A percentile compares a stretch with the other conserved stretches of the same genome.
These are phyloP conservation scores for Lithophane semibrunnea DNA, from an alignment of 2,888 invertebrate genomes.

Conservation along the genomic window DNA sequence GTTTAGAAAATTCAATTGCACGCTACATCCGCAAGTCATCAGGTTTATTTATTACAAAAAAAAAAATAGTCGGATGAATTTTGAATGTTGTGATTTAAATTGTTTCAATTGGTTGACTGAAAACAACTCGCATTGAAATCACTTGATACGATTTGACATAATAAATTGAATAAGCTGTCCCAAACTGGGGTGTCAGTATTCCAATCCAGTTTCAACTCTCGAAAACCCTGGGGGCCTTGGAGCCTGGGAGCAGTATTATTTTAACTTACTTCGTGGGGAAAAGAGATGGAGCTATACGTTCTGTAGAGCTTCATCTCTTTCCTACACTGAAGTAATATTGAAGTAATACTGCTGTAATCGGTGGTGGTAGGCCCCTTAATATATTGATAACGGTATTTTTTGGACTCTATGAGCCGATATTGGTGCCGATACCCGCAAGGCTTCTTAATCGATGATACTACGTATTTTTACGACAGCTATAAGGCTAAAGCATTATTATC, in stretches of 20 bases:
- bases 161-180: slow-evolving; percentile 13
- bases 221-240: no score
- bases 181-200: slow-evolving; percentile 12
- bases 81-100: slow-evolving; percentile 15
- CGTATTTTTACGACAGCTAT: slow-evolving; percentile 19
- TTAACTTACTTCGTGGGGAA: no score
- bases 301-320: no score
- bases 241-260: no score
- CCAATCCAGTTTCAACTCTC: neutral
- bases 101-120: neutral
- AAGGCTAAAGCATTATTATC: slow-evolving; percentile 17
- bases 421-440: neutral
- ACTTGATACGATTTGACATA: slow-evolving; percentile 6
- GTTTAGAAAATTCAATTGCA: slow-evolving; percentile 25
- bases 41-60: slow-evolving; percentile 2
- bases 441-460: slow-evolving; percentile 9
- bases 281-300: no score
- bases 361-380: no score
- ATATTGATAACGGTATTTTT: neutral
- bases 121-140: slow-evolving; percentile 2
- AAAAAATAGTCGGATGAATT: neutral
- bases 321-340: no score
- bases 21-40: slow-evolving; percentile 7
- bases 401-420: neutral
- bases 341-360: no score